Conservation (phyloP, 2,888 invertebrate genomes). For the Phyto melanocephala region DNA sequence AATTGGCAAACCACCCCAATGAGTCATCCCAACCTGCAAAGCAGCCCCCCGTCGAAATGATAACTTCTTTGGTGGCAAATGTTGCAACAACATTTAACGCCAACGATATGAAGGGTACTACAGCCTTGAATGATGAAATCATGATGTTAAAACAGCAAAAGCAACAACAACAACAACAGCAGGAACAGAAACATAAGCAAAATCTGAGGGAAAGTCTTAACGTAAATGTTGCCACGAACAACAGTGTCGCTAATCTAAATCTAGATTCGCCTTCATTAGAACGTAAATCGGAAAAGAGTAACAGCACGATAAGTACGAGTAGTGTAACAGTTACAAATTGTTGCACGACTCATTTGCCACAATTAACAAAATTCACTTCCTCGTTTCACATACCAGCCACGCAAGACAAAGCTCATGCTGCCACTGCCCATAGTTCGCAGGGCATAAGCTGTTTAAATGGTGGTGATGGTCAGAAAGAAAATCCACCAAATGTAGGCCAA, state of each 20-base stretch:
- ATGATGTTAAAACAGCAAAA: slow-evolving; percentile 64
- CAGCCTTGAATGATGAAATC: slow-evolving; percentile 67
- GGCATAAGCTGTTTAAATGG: not conserved
- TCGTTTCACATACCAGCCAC: slow-evolving; percentile 75
- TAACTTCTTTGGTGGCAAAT: slow-evolving; percentile 65
- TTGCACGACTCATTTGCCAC: slow-evolving; percentile 76
- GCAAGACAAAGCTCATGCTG: slow-evolving; percentile 37
- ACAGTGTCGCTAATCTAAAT: slow-evolving; percentile 3
- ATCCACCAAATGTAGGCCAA: slow-evolving; percentile 46
- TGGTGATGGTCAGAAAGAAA: not conserved
- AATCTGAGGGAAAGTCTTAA: slow-evolving; percentile 55
- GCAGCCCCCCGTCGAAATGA: slow-evolving; percentile 55
- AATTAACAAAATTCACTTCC: slow-evolving; percentile 76
- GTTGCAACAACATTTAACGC: slow-evolving; percentile 36
- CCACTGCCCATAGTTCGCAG: slow-evolving; percentile 35
- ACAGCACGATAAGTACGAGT: slow-evolving; percentile 75
- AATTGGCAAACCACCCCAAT: not conserved
- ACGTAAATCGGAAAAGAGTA: slow-evolving; percentile 78
- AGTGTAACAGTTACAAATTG: slow-evolving; percentile 77
- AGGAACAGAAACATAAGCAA: slow-evolving; percentile 59
- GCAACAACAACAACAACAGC: slow-evolving; percentile 46
- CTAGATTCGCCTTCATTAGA: slow-evolving; percentile 73
- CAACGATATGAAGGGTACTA: slow-evolving; percentile 40
- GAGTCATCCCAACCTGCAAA: slow-evolving; percentile 28
- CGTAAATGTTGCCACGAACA: slow-evolving; percentile 23